A percentile compares a stretch with the other conserved stretches of the same genome.
These are phyloP conservation scores for Troides oblongomaculatus DNA, from an alignment of 2,888 invertebrate species.

Conservation along the genomic window DNA sequence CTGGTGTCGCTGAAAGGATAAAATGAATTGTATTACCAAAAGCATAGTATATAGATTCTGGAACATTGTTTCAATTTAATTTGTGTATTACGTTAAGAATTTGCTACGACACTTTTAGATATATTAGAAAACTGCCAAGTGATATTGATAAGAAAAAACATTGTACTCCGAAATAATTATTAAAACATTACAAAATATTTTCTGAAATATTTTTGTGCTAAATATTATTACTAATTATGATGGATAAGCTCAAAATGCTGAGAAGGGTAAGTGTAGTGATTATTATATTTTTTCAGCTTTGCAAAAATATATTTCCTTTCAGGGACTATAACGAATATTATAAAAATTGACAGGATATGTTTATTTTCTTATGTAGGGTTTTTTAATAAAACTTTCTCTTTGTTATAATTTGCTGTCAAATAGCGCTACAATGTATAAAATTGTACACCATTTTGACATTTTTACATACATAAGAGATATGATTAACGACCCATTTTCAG, in stretches of 20 bases:
- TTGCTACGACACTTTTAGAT: background rate
- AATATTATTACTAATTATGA: slow-evolving; percentile 40
- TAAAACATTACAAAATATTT: background rate
- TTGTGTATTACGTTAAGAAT: slow-evolving; percentile 1
- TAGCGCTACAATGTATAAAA: too few relatives aligned
- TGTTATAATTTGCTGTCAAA: too few relatives aligned
- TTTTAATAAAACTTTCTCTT: too few relatives aligned
- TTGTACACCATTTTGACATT: too few relatives aligned
- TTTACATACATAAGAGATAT: too few relatives aligned
- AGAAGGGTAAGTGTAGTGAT: slow-evolving; percentile 38
- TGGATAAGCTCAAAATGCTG: slow-evolving; percentile 35
- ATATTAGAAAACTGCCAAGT: background rate
- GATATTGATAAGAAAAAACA: slow-evolving; percentile 1
- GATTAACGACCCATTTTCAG: background rate
- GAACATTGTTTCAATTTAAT: background rate
- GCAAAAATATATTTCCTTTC: background rate
- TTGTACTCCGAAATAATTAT: too few relatives aligned
- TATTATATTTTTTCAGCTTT: background rate
- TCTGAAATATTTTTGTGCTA: slow-evolving; percentile 2
- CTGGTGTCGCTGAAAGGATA: slow-evolving; percentile 4
- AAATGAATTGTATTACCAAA: slow-evolving; percentile 12
- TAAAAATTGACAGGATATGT: too few relatives aligned
- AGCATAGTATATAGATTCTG: background rate
- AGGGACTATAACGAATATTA: too few relatives aligned
- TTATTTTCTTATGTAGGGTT: too few relatives aligned